Conservation (phyloP, 2,888 invertebrate genomes). For the Lithophane leautieri region DNA sequence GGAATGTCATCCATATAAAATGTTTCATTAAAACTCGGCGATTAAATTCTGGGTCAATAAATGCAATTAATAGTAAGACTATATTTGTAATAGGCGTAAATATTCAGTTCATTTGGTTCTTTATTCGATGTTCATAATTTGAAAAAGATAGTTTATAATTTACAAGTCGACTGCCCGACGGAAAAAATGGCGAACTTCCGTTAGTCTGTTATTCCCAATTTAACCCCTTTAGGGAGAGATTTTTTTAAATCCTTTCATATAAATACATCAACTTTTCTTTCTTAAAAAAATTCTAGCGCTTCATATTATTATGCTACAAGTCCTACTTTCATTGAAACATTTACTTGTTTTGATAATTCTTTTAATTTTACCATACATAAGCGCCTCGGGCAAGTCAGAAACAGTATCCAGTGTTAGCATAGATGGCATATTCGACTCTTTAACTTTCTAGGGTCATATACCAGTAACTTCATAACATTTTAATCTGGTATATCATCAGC, state of each 20-base stretch:
- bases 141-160: not conserved
- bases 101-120: not conserved
- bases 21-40: conserved; percentile 1
- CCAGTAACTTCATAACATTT: not conserved
- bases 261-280: not conserved
- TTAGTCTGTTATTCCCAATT: not conserved
- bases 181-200: not conserved
- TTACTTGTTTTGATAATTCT: not conserved
- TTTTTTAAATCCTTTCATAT: not conserved
- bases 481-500: not conserved
- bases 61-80: not conserved
- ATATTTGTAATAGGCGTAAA: not conserved
- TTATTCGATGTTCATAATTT: not conserved
- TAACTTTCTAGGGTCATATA: not conserved
- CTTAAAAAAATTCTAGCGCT: too few species aligned
- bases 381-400: not conserved
- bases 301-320: not conserved
- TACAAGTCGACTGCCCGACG: not conserved
- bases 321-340: not conserved
- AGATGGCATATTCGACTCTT: not conserved
- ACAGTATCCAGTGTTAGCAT: not conserved
- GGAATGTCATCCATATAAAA: not conserved
- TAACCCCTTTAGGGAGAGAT: not conserved
- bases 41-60: not conserved
- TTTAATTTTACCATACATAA: not conserved